These are phyloP conservation scores for Eristalinus aeneus DNA, from an alignment of 2,888 invertebrate species.

Conservation along the genomic window DNA sequence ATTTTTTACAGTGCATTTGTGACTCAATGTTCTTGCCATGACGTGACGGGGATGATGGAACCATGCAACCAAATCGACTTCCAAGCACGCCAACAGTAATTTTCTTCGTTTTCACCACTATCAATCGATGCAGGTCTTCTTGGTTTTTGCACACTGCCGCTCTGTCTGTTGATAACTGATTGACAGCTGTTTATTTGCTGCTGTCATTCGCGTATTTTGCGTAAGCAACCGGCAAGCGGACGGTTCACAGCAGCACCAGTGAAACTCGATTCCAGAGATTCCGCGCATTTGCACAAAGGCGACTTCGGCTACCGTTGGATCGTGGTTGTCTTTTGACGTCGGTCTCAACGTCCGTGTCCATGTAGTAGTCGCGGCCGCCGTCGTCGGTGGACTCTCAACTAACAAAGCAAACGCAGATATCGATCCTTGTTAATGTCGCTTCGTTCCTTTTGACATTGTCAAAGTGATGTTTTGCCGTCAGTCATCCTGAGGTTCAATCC, in stretches of 20 bases:
- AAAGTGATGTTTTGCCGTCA: slow-evolving; percentile 69
- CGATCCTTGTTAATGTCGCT: slow-evolving; percentile 67
- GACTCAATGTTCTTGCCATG: neutral
- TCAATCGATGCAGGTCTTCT: slow-evolving; percentile 28
- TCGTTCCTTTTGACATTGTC: slow-evolving; percentile 65
- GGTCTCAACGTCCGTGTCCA: slow-evolving; percentile 9
- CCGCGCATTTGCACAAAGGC: slow-evolving; percentile 48
- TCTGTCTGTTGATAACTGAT: slow-evolving; percentile 66
- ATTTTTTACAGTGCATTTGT: slow-evolving; percentile 15
- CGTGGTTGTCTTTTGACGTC: slow-evolving; percentile 18
- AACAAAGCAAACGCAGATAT: slow-evolving; percentile 54
- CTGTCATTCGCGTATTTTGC: slow-evolving; percentile 70
- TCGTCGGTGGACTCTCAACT: slow-evolving; percentile 37
- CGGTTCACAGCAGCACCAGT: slow-evolving; percentile 24
- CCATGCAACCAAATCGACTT: slow-evolving; percentile 16
- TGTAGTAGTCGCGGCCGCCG: slow-evolving; percentile 14
- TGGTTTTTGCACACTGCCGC: slow-evolving; percentile 25
- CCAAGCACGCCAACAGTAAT: slow-evolving; percentile 13
- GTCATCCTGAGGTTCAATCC: slow-evolving; percentile 57
- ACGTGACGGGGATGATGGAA: slow-evolving; percentile 11
- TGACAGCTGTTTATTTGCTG: slow-evolving; percentile 72
- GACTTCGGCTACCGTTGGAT: slow-evolving; percentile 29
- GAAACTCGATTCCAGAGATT: slow-evolving; percentile 40
- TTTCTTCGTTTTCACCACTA: slow-evolving; percentile 46
- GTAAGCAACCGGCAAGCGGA: slow-evolving; percentile 58